phyloP scores from a whole-genome alignment of 2,797 vertebrate genomes.

The Cryptoprocta ferox region DNA sequence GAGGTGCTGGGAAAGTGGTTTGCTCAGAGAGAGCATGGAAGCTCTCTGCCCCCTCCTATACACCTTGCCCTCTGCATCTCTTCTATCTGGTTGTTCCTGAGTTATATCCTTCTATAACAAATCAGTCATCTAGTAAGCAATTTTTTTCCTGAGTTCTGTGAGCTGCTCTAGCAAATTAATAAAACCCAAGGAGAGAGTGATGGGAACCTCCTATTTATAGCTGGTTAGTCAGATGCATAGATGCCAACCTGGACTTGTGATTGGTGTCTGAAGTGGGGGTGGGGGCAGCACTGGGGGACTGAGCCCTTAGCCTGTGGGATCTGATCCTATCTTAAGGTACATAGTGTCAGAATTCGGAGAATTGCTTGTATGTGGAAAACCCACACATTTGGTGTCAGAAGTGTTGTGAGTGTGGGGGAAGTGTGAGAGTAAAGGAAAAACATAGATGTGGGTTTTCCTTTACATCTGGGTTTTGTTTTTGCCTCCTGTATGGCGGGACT shows the following conservation, averaged over 20 bases:
- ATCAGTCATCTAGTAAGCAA: neutral
- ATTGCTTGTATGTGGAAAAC: neutral
- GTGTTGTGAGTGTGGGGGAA: neutral
- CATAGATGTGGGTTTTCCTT: neutral
- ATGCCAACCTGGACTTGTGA: neutral
- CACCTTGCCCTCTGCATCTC: neutral
- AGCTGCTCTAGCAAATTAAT: neutral
- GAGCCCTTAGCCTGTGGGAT: neutral
- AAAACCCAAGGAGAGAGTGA: neutral
- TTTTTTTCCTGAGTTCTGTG: neutral
- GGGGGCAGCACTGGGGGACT: neutral
- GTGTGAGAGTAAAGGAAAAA: neutral
- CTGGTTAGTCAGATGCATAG: neutral
- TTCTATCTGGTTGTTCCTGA: neutral
- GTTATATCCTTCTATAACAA: neutral
- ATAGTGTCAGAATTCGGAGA: neutral
- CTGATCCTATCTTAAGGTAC: neutral
- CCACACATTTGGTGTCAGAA: neutral
- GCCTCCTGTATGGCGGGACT: neutral
- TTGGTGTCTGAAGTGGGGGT: neutral
- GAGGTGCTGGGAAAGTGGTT: neutral
- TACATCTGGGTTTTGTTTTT: neutral
- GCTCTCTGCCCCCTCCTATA: neutral
- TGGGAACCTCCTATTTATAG: neutral
- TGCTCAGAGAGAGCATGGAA: neutral